Base-by-base conservation (phyloP, 2,888 invertebrate species). In the Cryptosula pallasiana region DNA sequence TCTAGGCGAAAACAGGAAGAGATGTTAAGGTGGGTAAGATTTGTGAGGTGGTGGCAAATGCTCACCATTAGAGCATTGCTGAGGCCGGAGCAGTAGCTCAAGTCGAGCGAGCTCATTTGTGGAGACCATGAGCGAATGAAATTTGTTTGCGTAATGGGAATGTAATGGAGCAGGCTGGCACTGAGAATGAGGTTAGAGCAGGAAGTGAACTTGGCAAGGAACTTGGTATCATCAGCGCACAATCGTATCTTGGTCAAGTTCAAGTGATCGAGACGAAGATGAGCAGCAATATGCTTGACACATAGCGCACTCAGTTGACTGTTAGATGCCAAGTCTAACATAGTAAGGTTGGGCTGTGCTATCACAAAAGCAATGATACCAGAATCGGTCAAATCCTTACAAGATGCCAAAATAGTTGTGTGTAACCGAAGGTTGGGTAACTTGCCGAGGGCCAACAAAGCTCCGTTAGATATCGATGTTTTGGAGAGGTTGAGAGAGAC, bases 1-100 rank as follows among this genome's bases (percentile, higher is more conserved):
- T 90, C 90, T 0, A 91, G 89, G n/a, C 89, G 89, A 84, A 90
- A 89, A 80, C 91, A 91, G 76, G 88, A 89, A 73, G 89, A 89
- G 69, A 91, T 80, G 80, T 91, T 89, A 29, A 92, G 84, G 29
- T 86, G 82, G 0, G 85, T 86, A 58, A 91, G 83, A 73, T 88
- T 87, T 0, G 88, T 87, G 72, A 90, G 84, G 75, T 86, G 87
- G 77, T 87, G 87, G 9, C 90, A 88, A 72, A 91, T 86, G 78
- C 86, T 86, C 71, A 89, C 88, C 2, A 91, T 84, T 35, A 89
- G 88, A 75, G 85, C 86, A 79, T 91, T 89, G 78, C 89, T 89
- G 54, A 91, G 74, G n/a, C 73, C 72, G 35, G 76, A 78, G 73
- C 83, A 81, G 72, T 81, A 80, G 70, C 78, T 81, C 63, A 83